Base-by-base conservation (phyloP, 2,888 invertebrate genomes). In the Tigriopus californicus region DNA sequence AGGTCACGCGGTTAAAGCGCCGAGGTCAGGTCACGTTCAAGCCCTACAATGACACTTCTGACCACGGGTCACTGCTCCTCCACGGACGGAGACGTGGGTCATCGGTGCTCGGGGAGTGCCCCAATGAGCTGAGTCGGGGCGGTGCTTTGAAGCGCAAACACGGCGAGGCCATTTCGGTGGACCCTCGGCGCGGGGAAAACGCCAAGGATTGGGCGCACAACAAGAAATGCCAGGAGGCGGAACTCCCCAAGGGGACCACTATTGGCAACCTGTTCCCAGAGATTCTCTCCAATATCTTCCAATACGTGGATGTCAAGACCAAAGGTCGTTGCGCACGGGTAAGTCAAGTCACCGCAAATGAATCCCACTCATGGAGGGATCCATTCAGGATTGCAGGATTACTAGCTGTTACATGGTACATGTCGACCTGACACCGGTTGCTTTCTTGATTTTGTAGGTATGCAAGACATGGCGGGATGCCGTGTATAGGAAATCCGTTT, bases 291-390 rank as follows among this genome's bases (percentile, higher is more conserved):
- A 79, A 90, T 68, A 91, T 94, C 70, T 94, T 94, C 72, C 81
- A 85, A 68, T 81, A 88, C 72, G 75, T 94, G 69, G 83, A 87
- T 58, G 86, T 90, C 48, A 76, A 82, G 65, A 92, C 91, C 73
- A 81, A 88, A 69, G 92, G 92, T 1, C 77, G 86, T 48, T 91
- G 85, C 20, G 88, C 91, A 2, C 89, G 89, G 73, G 90, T 91
- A 63, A 88, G 87, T 71, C 78, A 53, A 56, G n/a, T 33, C 18
- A 33, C 8, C 8, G 4, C 18, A 15, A 18, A 5, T 46, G 15
- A 6, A 18, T 46, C 46, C 18, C 46, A 5, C 46, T 46, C 46
- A 8, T 33, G 33, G 33, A 33, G 3, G 33, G 33, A 8, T 33
- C 8, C 8, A 3, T 8, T 33, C 33, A 33, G 33, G 3, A 33